Base-by-base conservation (phyloP, 2,113 vertebrate genomes). In the Lamprologus lemairii region DNA sequence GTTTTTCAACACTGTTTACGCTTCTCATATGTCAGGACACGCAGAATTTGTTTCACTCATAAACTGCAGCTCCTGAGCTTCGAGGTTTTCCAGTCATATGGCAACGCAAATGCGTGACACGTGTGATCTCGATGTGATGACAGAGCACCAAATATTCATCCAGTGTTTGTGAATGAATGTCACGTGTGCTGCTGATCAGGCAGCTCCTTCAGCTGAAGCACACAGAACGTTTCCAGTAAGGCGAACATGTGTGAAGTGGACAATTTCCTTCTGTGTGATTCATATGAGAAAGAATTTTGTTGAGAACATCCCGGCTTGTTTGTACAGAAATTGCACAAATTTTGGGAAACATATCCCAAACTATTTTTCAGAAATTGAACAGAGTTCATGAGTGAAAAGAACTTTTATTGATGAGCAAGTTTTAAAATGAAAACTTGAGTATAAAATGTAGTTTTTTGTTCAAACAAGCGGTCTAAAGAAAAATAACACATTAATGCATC, bases 11-110 rank as follows among this genome's bases (percentile, higher is more conserved):
- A 0, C 3, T 11, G 23, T 28, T 47, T 17, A 28, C 3, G 1
- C 7, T n/a, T 49, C 26, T 49, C 42, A 12, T 31, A 49, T 78
- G 71, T 47, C 16, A 49, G 42, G 9, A 78, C 45, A 78, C 0
- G 14, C 42, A 19, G 16, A 19, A 31, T 75, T 47, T 7, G 40
- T 47, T 75, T 75, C 42, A 75, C 3, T 28, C 42, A 75, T 14
- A 75, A 0, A 19, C 42, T 49, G 23, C 42, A 78, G 23, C 42
- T 16, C 3, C 23, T 78, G 42, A 31, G 0, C 6, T 49, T 0
- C 1, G 4, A 45, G 9, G n/a, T 26, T 73, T 49, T 47, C 71
- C 71, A 31, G 26, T 31, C 9, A 31, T 8, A 31, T 31, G 42
- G 26, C 45, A 78, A 78, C 14, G 7, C 7, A 31, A 31, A 51